Evolutionary conservation across 2,113 vertebrate species (phyloP), one percentile per base, ranked within the genome.

Genomic region (Neodontobutis hainanensis): DNA sequence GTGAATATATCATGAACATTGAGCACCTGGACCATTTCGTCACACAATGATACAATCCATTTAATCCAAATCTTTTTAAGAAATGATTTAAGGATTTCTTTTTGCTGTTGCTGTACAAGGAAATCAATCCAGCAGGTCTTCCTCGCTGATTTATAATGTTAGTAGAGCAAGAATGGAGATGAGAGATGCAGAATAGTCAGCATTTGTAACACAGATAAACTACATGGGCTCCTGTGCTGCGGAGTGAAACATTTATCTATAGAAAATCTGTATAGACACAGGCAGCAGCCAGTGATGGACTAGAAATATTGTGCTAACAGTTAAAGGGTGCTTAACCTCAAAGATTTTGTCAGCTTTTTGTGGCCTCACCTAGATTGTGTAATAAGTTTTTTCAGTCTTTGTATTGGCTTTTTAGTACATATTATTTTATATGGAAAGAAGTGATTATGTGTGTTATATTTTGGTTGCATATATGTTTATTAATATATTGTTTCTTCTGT

Each of bases 31-130:
- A 76, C 89, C 90, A 86, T 91, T 92, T 91, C 83, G 88, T 90
- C 90, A 91, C 90, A 89, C 89, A 83, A 79, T 89, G 90, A 91
- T 92, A 87, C 91, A 93, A 93, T 90, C 90, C 91, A 92, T 92
- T 91, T 90, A 89, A 91, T 92, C 86, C 79, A 79, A 82, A 88
- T 88, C 87, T 92, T 91, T 90, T 90, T 89, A 89, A 90, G 89
- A 89, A 90, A 87, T 91, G 90, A 92, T 91, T 92, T 90, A 89
- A 88, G 83, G 83, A 84, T 46, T 89, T 91, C 83, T 78, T 65
- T 35, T 58, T 68, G 70, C 80, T 72, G 63, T 85, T 82, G 80
- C 81, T 47, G 72, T 87, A 81, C 77, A 79, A 70, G 87, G 68
- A 67, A 90, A 89, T 88, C 82, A 87, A 91, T 90, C 81, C 71